Conservation (phyloP, 2,113 vertebrate genomes). For the Pollachius pollachius region DNA sequence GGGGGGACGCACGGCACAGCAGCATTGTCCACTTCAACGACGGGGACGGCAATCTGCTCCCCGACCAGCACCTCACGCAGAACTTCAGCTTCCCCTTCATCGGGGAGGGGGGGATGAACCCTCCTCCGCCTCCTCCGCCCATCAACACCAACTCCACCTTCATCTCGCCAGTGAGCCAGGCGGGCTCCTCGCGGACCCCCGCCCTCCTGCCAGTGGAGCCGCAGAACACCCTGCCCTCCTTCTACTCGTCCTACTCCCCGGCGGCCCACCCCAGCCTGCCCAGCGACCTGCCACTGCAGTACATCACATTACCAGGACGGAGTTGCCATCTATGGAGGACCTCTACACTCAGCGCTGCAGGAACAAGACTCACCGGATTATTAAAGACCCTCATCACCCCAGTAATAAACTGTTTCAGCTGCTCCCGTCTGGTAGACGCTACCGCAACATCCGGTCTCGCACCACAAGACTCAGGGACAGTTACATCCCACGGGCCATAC, state of each 20-base stretch:
- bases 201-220: conserved; percentile 93
- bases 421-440: no score
- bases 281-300: conserved; percentile 93
- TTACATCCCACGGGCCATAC: no score
- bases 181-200: conserved; percentile 84
- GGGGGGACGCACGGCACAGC: conserved; percentile 82
- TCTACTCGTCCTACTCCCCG: conserved; percentile 95
- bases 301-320: no score
- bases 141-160: conserved; percentile 93
- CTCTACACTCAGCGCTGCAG: no score
- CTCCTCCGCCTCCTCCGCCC: conserved; percentile 51
- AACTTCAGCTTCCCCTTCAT: conserved; percentile 97
- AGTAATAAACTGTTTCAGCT: no score
- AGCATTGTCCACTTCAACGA: conserved; percentile 93
- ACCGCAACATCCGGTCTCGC: no score
- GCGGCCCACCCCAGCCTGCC: conserved; percentile 93
- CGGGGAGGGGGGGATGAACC: conserved; percentile 91
- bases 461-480: no score
- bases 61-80: conserved; percentile 92
- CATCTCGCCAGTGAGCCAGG: conserved; percentile 91
- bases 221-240: conserved; percentile 91
- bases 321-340: no score
- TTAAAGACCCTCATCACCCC: no score
- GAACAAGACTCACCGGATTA: no score
- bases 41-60: conserved; percentile 82